These are phyloP conservation scores for Protaetia brevitarsis DNA, from an alignment of 1,140 invertebrate genomes.

Conservation along the genomic window DNA sequence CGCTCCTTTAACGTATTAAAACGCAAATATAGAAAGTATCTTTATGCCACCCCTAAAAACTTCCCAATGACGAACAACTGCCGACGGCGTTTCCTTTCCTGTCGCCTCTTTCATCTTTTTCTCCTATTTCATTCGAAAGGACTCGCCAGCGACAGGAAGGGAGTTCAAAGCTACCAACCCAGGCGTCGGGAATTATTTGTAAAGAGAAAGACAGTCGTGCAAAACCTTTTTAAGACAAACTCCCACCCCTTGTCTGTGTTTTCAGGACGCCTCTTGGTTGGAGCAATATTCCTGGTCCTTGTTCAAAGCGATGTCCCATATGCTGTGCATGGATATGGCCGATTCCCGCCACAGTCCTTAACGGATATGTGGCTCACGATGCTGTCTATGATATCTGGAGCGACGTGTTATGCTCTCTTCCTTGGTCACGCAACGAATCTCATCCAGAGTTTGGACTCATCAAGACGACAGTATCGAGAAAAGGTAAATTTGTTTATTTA, in stretches of 20 bases:
- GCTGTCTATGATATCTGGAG: constrained; percentile 96
- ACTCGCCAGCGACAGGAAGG: background rate
- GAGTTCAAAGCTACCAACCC: background rate
- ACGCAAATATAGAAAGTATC: background rate
- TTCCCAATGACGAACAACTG: background rate
- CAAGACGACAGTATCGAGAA: constrained; percentile 94
- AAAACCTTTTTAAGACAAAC: constrained; percentile 7
- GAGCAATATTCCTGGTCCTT: constrained; percentile 98
- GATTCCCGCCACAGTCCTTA: constrained; percentile 93
- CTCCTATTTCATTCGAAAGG: background rate
- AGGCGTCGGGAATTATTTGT: background rate
- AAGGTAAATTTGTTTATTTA: constrained; percentile 73
- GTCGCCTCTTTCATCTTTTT: background rate
- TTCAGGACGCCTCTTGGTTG: constrained; percentile 92
- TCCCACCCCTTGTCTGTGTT: constrained; percentile 28
- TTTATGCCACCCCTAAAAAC: background rate
- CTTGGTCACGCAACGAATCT: constrained; percentile 97
- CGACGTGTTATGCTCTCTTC: constrained; percentile 97
- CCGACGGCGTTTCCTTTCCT: constrained; percentile 4
- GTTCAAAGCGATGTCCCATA: constrained; percentile 99
- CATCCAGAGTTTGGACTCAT: constrained; percentile 97
- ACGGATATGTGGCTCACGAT: constrained; percentile 99
- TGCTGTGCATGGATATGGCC: constrained; percentile 97
- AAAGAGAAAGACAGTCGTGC: background rate
- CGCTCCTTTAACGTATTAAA: constrained; percentile 1